Base-by-base conservation (phyloP, 1,140 invertebrate species). In the Helicorthomorpha holstii region DNA sequence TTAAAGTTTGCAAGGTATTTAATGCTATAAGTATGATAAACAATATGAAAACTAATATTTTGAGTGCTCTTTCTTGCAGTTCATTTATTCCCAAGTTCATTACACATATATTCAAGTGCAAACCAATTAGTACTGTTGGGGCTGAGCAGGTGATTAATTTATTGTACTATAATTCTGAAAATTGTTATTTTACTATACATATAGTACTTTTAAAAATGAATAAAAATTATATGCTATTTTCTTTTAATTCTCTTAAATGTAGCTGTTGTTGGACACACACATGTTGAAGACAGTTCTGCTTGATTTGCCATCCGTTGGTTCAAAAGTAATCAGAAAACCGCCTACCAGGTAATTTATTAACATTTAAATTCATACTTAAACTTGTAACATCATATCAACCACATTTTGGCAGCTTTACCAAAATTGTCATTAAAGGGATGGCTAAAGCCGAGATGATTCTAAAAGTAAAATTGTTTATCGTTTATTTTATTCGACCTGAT, bases 371-470 rank as follows among this genome's bases (percentile, higher is more conserved):
- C 19, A 46, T n/a, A n/a, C n/a, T n/a, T n/a, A n/a, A n/a, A n/a
- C 7, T 46, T 7, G 21, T 4, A 4, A 46, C 12, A 22, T 46
- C 44, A 46, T 46, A 46, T 46, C 44, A 21, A 19, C 19, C 44
- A 34, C 7, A 34, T 34, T 16, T 16, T 7, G 29, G 58, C 55
- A 78, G 77, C 60, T 84, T 77, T 59, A 81, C 78, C 16, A 76
- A 83, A 66, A 85, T 96, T 21, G 92, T 98, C 0, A 81, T 90
- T 0, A 94, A 95, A 69, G 84, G 90, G 34, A 97, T 98, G 90
- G 91, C 89, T 2, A 90, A 89, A 62, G 94, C 93, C 0, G 95
- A 99, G 71, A 93, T 98, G 87, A 90, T 98, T 43, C 70, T 98
- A 3, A 98, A 99, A 72, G 78, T 96, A 46, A 52, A n/a, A 41